Evolutionary conservation across 2,888 invertebrate species (phyloP).

Genomic region (Drosophila neonasuta): DNA sequence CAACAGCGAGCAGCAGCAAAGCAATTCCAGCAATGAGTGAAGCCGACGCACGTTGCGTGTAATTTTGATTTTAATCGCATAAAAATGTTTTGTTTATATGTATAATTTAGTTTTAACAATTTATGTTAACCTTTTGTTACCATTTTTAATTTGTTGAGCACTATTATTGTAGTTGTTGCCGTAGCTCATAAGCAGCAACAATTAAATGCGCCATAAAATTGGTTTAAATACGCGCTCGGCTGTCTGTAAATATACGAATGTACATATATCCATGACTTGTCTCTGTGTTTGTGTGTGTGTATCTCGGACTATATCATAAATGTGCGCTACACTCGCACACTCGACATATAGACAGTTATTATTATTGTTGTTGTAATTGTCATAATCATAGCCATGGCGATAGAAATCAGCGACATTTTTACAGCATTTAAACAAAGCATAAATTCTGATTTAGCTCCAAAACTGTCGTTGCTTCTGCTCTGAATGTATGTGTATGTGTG

Average conservation of each 20-base stretch:
- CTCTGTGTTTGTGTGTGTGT: conserved; percentile 20
- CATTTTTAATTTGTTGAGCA: conserved; percentile 68
- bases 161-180: conserved; percentile 32
- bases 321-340: conserved; percentile 28
- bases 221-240: conserved; percentile 66
- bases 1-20: background rate
- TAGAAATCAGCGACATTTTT: conserved; percentile 79
- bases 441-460: conserved; percentile 76
- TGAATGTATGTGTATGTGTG: background rate
- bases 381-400: conserved; percentile 74
- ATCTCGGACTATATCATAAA: conserved; percentile 40
- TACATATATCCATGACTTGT: background rate
- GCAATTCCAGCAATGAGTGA: conserved; percentile 37
- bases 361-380: conserved; percentile 60
- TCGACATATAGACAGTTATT: conserved; percentile 71
- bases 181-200: conserved; percentile 71
- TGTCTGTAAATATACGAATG: conserved; percentile 19
- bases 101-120: conserved; percentile 77
- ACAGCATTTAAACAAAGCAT: conserved; percentile 80
- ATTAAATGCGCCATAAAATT: conserved; percentile 78
- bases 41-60: conserved; percentile 80
- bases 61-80: conserved; percentile 80
- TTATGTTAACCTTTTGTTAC: conserved; percentile 78
- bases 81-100: conserved; percentile 77
- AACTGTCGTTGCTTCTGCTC: conserved; percentile 60